Base-by-base conservation (phyloP, 2,888 invertebrate species). In the Tigriopus californicus region DNA sequence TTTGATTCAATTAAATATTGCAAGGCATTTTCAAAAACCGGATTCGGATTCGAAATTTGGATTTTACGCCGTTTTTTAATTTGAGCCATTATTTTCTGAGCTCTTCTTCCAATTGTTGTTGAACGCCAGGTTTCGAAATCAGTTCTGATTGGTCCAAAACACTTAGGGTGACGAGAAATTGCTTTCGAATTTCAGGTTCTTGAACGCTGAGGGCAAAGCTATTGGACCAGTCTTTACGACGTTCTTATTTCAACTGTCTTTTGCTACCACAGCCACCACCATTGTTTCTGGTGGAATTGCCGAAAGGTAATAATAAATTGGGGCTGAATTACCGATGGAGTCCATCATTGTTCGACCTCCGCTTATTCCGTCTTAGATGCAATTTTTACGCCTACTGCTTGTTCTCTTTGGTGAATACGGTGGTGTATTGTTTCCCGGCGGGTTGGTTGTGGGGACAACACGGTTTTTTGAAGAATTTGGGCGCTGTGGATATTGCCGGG, bases 231-330 rank as follows among this genome's bases (percentile, higher is more conserved):
- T 84, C 56, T 89, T 85, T 69, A 83, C 90, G 0, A 85, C 87
- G 0, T 92, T 90, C 69, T 73, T 91, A 56, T 92, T 91, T 71
- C 91, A 91, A 69, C 73, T 89, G 64, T 87, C 87, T 0, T 90
- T 90, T 65, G 87, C 90, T 0, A 89, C 90, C 0, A 85, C 85
- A 0, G 83, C 90, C 0, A 90, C 90, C 0, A 90, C 90, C 0
- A 90, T 90, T 61, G 89, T 90, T 0, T 88, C 87, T 66, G 92
- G 92, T 0, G 89, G 91, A 4, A 90, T 92, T 87, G 90, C 91
- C 1, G 92, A 92, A 71, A 79, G 90, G 83, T 86, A 60, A 44
- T 47, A n/a, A n/a, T n/a, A n/a, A n/a, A n/a, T n/a, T n/a, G n/a
- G n/a, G n/a, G n/a, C n/a, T n/a, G n/a, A n/a, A n/a, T n/a, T n/a